Base-by-base conservation (phyloP, 23 tunicate genomes). In the Phallusia fumigata region DNA sequence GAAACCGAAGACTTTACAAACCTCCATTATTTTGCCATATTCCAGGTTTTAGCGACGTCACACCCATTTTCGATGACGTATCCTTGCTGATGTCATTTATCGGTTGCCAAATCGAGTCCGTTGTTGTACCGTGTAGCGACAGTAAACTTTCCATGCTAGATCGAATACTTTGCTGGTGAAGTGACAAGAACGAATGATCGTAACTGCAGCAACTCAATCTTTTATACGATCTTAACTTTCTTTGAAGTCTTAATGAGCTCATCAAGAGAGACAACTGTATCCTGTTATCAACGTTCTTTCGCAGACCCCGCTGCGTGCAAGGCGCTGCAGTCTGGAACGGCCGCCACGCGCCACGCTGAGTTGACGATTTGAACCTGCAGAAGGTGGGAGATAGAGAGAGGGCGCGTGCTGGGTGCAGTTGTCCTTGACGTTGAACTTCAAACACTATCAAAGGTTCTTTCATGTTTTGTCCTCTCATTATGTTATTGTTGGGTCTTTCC, bases 191-290 rank as follows among this genome's bases (percentile, higher is more conserved):
- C 69, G 69, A 58, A 58, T 58, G 69, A 58, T 21, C 15, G 26
- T 1, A 22, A 58, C 69, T 21, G 69, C 69, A 58, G 13, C 15
- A 58, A 58, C 28, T 1, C 15, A 24, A 40, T 40, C 3, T 58
- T 58, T 58, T 58, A 58, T 58, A 58, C 28, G 28, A 58, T 24
- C 26, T 58, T 13, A 22, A 24, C 3, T 24, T 24, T 24, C 69
- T 58, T 58, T 58, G 69, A 58, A 6, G 69, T 58, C 69, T 24
- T 58, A 58, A 58, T 24, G 26, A 24, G 28, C 69, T 79, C 73
- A 79, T 79, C 52, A 79, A 53, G 35, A 79, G 50, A 28, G 73
- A 79, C 83, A 79, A 79, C 83, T 79, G 83, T 52, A 35, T 79
- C 83, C 83, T 79, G 73, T 40, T 33, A 33, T 58, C 69, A 6